Percentiles rank a stretch among this genome's conserved stretches.
Evolutionary conservation across 2,797 vertebrate species (phyloP).

Genomic region (Triplophysa bombifrons): DNA sequence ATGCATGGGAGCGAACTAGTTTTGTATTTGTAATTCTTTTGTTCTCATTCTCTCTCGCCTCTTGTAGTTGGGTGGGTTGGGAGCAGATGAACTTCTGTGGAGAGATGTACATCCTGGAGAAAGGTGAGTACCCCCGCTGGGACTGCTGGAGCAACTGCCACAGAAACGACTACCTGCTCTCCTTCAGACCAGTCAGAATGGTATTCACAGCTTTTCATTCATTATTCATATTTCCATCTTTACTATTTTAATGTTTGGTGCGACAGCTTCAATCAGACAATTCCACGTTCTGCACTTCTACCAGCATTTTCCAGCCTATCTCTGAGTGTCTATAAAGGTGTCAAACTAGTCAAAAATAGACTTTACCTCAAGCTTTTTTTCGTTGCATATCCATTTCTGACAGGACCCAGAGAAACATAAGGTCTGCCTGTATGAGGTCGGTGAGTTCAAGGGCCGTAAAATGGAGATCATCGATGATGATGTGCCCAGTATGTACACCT

Average conservation of each 20-base stretch:
- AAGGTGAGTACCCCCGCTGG: conserved; percentile 74
- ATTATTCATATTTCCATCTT: neutral
- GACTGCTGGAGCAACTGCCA: conserved; percentile 74
- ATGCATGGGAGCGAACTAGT: neutral
- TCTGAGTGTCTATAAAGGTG: neutral
- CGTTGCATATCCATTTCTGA: neutral
- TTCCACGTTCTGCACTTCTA: no score
- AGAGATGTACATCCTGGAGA: conserved; percentile 75
- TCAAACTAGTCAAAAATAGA: neutral
- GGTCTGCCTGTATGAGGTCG: conserved; percentile 72
- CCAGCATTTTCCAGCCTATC: no score
- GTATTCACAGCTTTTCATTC: conserved; percentile 56
- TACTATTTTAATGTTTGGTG: no score
- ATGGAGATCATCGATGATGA: conserved; percentile 70
- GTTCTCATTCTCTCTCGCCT: neutral
- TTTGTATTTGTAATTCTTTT: neutral
- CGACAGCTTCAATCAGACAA: no score
- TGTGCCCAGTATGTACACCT: conserved; percentile 65
- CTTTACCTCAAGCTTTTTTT: neutral
- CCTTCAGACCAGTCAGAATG: conserved; percentile 71
- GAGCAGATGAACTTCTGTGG: conserved; percentile 74
- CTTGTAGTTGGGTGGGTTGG: conserved; percentile 67
- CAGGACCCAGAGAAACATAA: conserved; percentile 79
- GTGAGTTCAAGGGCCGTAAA: conserved; percentile 65
- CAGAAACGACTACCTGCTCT: conserved; percentile 71